A percentile compares a stretch with the other conserved stretches of the same genome.
Conservation (phyloP, 2,797 vertebrate species). For the Sebastes kiyomatsui region DNA sequence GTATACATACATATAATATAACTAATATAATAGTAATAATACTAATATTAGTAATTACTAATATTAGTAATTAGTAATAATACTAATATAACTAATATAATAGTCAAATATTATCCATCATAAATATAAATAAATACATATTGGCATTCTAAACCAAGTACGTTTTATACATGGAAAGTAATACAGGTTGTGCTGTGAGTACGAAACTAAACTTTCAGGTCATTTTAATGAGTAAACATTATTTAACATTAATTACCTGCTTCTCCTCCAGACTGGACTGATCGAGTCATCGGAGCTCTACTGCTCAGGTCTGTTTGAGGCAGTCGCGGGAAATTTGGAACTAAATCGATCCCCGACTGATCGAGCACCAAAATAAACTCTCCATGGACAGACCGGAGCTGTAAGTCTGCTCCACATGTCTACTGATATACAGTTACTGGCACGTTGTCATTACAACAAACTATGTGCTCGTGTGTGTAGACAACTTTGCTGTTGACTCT, state of each 20-base stretch:
- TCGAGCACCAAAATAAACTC: conserved; percentile 55
- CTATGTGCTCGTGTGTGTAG: not conserved
- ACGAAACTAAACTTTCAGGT: not conserved
- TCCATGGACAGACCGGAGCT: not conserved
- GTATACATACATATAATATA: too few species aligned
- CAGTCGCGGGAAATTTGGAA: conserved; percentile 64
- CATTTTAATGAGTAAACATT: not conserved
- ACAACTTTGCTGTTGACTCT: not conserved
- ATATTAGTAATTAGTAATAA: too few species aligned
- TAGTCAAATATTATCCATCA: too few species aligned
- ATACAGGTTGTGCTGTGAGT: not conserved
- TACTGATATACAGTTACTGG: not conserved
- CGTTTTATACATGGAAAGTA: not conserved
- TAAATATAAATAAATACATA: not conserved
- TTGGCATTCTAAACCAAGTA: not conserved
- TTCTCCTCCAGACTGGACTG: not conserved
- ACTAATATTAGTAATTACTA: too few species aligned
- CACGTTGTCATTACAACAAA: not conserved
- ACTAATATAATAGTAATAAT: too few species aligned
- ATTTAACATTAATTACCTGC: not conserved
- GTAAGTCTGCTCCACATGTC: not conserved
- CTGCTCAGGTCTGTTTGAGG: conserved; percentile 34
- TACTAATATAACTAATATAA: too few species aligned
- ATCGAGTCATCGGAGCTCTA: conserved; percentile 28
- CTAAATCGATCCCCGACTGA: conserved; percentile 32